Evolutionary conservation across 2,888 invertebrate species (phyloP), one percentile per base, ranked within the genome.

Genomic region (Eupelmus urozonus): DNA sequence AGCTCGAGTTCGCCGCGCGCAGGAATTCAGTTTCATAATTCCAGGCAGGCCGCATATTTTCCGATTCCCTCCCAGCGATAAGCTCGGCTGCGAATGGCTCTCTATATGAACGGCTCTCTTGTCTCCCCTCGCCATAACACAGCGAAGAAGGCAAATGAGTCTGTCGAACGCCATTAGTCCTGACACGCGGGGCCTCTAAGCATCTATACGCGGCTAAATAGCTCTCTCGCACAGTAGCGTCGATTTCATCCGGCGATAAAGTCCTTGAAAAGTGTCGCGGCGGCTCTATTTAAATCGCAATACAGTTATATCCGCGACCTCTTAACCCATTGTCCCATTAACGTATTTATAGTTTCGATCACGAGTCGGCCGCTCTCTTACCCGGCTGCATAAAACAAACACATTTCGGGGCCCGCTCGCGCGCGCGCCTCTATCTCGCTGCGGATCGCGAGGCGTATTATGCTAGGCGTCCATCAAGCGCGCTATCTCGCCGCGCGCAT

Each of bases 261-360:
- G 55, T 55, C 63, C 60, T 62, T 73, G 66, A 67, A 74, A 67
- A 66, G 59, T 59, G 65, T 67, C 59, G 62, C 51, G 25, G 23
- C 40, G 20, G 59, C 60, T 69, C 75, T 60, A 69, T 75, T 75
- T 69, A 60, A 60, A 60, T 75, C 60, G 59, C 60, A 13, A 60
- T 60, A 67, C 60, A 51, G 57, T 66, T 67, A 67, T 18, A 65
- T 25, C 66, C 51, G 51, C 75, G 67, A 75, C 75, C 75, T 25
- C 75, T 62, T 75, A 60, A 69, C 75, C 75, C 67, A 75, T 69
- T 69, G 67, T 75, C 67, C 75, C 67, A 75, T 75, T 75, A 67
- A 62, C 75, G 67, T 66, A 65, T 65, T 65, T 57, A 65, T 65
- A 65, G 73, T 27, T n/a, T n/a, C 59, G 45, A 29, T 60, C 49